Percentiles rank a stretch among this genome's conserved stretches.
phyloP scores from a whole-genome alignment of 35 echinoderm and acorn worm genomes.

The Apostichopus californicus region DNA sequence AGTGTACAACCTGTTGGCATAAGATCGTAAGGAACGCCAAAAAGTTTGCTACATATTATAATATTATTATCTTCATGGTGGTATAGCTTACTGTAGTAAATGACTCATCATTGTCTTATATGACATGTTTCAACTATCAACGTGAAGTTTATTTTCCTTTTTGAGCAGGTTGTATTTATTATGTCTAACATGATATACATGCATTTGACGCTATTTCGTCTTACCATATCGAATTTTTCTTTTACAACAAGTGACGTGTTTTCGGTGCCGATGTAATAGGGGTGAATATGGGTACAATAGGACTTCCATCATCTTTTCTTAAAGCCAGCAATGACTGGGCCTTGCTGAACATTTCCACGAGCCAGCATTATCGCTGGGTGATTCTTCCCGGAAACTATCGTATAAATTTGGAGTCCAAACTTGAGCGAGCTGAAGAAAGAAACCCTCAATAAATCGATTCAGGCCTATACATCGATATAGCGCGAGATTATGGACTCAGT shows the following conservation, averaged over 20 bases:
- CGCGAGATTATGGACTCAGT: neutral
- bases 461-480: neutral
- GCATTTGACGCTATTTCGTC: no score
- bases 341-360: neutral
- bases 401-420: neutral
- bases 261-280: neutral
- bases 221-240: neutral
- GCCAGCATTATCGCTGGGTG: neutral
- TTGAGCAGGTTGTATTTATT: no score
- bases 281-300: neutral
- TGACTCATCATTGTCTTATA: no score
- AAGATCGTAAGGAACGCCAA: no score
- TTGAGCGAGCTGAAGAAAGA: neutral
- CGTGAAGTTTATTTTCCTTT: no score
- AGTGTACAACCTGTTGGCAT: no score
- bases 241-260: neutral
- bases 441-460: no score
- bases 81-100: no score
- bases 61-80: no score
- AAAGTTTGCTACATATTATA: no score
- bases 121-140: no score
- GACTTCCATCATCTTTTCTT: neutral
- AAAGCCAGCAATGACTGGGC: neutral
- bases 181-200: no score
- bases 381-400: neutral